Conservation (phyloP, 2,113 vertebrate genomes). For the Istiophorus platypterus region DNA sequence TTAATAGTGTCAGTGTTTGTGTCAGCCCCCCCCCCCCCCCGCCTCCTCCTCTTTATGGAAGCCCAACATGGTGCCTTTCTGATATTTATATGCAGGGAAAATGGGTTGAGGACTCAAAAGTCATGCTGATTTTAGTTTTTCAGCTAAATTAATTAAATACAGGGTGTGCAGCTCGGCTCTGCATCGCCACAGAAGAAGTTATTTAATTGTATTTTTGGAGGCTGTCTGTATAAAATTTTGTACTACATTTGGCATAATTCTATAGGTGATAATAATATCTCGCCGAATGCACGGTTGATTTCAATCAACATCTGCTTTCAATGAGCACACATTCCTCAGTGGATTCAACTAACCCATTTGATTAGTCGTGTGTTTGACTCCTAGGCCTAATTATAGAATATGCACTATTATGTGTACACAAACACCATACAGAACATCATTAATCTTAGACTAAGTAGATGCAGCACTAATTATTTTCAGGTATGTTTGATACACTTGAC, state of each 20-base stretch:
- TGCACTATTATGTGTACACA: slow-evolving; percentile 43
- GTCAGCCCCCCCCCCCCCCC: background rate
- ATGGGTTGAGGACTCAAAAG: slow-evolving; percentile 35
- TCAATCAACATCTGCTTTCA: slow-evolving; percentile 63
- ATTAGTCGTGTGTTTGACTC: slow-evolving; percentile 50
- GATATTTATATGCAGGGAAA: slow-evolving; percentile 34
- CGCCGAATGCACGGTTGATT: slow-evolving; percentile 29
- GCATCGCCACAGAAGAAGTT: slow-evolving; percentile 7
- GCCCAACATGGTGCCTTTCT: slow-evolving; percentile 35
- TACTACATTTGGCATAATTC: slow-evolving; percentile 14
- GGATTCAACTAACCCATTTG: slow-evolving; percentile 50
- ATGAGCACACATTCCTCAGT: slow-evolving; percentile 44
- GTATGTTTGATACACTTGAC: slow-evolving; percentile 28
- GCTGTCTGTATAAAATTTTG: slow-evolving; percentile 8
- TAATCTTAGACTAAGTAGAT: slow-evolving; percentile 47
- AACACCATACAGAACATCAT: slow-evolving; percentile 49
- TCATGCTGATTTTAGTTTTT: slow-evolving; percentile 41
- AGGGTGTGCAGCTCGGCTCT: slow-evolving; percentile 10
- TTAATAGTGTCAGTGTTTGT: slow-evolving; percentile 5
- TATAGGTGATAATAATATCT: slow-evolving; percentile 55
- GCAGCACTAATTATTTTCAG: slow-evolving; percentile 42
- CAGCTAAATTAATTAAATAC: slow-evolving; percentile 57
- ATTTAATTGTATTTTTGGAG: slow-evolving; percentile 11
- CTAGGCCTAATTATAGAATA: slow-evolving; percentile 64
- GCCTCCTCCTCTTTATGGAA: slow-evolving; percentile 50